Evolutionary conservation across 2,888 invertebrate genomes (phyloP).

Genomic region (Nineta flava): DNA sequence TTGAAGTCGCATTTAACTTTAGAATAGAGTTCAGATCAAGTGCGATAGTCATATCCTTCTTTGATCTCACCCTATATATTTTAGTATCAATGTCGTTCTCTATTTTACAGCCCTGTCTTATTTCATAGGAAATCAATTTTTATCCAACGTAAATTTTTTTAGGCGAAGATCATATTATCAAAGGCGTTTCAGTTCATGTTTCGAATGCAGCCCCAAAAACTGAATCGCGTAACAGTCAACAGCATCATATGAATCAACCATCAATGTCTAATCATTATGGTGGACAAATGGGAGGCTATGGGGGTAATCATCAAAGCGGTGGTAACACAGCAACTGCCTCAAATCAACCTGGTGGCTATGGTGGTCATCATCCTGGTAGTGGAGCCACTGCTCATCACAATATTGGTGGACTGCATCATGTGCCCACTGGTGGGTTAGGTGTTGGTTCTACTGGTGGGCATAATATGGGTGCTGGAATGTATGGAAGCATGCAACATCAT

Average conservation of each 20-base stretch:
- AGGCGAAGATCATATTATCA: constrained; percentile 62
- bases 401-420: constrained; percentile 1
- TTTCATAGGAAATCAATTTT: not conserved
- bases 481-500: constrained; percentile 1
- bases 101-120: not conserved
- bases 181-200: constrained; percentile 73
- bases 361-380: not conserved
- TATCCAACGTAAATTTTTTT: not conserved
- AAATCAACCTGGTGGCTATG: not conserved
- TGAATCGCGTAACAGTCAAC: constrained; percentile 22
- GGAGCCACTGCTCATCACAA: not conserved
- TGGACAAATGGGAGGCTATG: constrained; percentile 19
- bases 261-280: constrained; percentile 16
- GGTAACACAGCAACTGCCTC: not conserved
- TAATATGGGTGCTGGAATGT: constrained; percentile 3
- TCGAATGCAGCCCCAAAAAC: constrained; percentile 75
- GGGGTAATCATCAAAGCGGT: constrained; percentile 15
- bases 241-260: constrained; percentile 3
- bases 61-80: not conserved
- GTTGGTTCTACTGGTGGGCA: not conserved
- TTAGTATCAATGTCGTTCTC: not conserved
- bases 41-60: too few relatives aligned
- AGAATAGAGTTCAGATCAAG: too few relatives aligned
- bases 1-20: too few relatives aligned
- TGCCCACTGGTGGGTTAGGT: not conserved